A percentile compares a stretch with the other conserved stretches of the same genome.
These are phyloP conservation scores for Notothenia rossii DNA, from an alignment of 2,113 vertebrate species.

Conservation along the genomic window DNA sequence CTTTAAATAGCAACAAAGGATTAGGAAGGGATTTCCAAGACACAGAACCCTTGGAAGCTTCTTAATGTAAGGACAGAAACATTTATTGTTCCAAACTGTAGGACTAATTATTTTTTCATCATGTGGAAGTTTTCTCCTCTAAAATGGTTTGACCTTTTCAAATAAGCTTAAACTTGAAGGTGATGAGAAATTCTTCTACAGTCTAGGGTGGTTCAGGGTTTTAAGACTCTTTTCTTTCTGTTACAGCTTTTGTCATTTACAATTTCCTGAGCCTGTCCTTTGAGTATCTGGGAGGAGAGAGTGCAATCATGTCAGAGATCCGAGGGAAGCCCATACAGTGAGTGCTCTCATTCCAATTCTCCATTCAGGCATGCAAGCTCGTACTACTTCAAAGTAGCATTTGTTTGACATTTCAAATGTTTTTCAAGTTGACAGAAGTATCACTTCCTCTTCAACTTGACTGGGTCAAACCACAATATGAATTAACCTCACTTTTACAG, in stretches of 20 bases:
- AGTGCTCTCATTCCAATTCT: conserved; percentile 68
- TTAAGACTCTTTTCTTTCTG: conserved; percentile 40
- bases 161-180: conserved; percentile 51
- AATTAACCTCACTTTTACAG: conserved; percentile 6
- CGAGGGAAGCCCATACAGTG: conserved; percentile 93
- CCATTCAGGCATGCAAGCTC: background rate
- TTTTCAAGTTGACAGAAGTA: background rate
- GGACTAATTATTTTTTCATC: conserved; percentile 71
- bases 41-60: conserved; percentile 71
- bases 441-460: background rate
- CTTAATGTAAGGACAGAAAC: conserved; percentile 73
- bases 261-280: conserved; percentile 98
- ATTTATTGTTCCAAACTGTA: conserved; percentile 72
- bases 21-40: conserved; percentile 79
- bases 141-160: conserved; percentile 52
- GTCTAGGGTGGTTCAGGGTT: background rate
- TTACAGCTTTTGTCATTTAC: conserved; percentile 96
- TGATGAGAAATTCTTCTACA: conserved; percentile 6
- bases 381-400: background rate
- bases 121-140: conserved; percentile 18
- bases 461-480: background rate
- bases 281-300: conserved; percentile 97
- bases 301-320: conserved; percentile 97
- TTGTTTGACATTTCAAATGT: background rate
- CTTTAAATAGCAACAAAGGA: conserved; percentile 82